Percentiles rank a stretch among this genome's conserved stretches.
Evolutionary conservation across 2,797 vertebrate genomes (phyloP).

Genomic region (Triplophysa bombifrons): DNA sequence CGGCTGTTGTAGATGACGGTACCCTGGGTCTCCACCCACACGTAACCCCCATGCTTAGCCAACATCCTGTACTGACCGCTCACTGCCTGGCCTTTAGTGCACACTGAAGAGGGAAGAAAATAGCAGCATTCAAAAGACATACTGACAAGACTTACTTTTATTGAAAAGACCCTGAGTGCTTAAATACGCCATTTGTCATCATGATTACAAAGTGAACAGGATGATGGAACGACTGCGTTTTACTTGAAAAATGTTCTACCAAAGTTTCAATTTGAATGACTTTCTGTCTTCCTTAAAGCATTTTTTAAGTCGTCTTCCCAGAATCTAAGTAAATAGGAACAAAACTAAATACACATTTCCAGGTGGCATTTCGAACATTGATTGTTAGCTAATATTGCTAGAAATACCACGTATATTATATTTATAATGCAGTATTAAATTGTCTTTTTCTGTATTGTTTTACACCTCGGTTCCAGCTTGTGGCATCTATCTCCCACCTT

Average conservation of each 20-base stretch:
- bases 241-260: background rate
- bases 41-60: constrained; percentile 92
- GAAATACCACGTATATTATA: background rate
- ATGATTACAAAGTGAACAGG: too few relatives aligned
- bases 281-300: background rate
- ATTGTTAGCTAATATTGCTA: background rate
- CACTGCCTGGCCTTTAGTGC: constrained; percentile 93
- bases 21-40: constrained; percentile 96
- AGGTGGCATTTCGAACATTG: background rate
- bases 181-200: background rate
- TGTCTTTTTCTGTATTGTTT: background rate
- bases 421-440: background rate
- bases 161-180: background rate
- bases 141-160: background rate
- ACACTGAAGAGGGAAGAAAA: constrained; percentile 77
- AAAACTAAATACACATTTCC: background rate
- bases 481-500: background rate
- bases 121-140: background rate
- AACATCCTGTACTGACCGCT: constrained; percentile 94
- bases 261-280: background rate
- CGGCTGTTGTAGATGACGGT: constrained; percentile 96
- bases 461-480: background rate
- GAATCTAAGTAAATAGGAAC: too few relatives aligned
- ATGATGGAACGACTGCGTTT: background rate
- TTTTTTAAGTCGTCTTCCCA: too few relatives aligned